Conservation (phyloP, 2,888 invertebrate genomes). For the Chloroclysta siterata region DNA sequence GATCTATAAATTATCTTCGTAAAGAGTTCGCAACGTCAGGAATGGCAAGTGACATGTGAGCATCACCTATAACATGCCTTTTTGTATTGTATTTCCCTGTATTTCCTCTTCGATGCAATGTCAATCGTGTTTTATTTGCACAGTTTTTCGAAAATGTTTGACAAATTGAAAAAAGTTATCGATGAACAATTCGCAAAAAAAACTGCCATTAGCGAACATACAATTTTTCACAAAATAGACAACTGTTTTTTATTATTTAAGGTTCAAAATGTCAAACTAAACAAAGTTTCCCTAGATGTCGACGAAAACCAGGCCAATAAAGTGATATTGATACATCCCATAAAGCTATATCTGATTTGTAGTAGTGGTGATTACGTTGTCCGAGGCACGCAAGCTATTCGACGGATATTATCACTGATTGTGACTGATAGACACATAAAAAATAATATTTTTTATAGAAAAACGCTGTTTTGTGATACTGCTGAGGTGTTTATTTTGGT, state of each 20-base stretch:
- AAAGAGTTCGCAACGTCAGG: too few relatives aligned
- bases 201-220: too few relatives aligned
- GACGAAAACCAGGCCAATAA: slow-evolving; percentile 25
- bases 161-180: too few relatives aligned
- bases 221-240: too few relatives aligned
- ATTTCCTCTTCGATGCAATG: too few relatives aligned
- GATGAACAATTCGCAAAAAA: too few relatives aligned
- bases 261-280: neutral
- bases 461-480: neutral
- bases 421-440: slow-evolving; percentile 21
- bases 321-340: slow-evolving; percentile 39
- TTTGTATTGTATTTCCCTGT: too few relatives aligned
- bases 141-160: too few relatives aligned
- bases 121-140: too few relatives aligned
- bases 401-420: slow-evolving; percentile 51
- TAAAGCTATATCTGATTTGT: slow-evolving; percentile 39
- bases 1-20: too few relatives aligned
- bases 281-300: slow-evolving; percentile 22
- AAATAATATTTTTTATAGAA: slow-evolving; percentile 4
- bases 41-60: too few relatives aligned
- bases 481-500: neutral
- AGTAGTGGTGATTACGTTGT: slow-evolving; percentile 37
- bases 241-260: neutral
- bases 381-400: slow-evolving; percentile 34
- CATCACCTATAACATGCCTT: too few relatives aligned